Evolutionary conservation across 2,888 invertebrate species (phyloP), one percentile per base, ranked within the genome.

Genomic region (Stenolophus ochropezus): DNA sequence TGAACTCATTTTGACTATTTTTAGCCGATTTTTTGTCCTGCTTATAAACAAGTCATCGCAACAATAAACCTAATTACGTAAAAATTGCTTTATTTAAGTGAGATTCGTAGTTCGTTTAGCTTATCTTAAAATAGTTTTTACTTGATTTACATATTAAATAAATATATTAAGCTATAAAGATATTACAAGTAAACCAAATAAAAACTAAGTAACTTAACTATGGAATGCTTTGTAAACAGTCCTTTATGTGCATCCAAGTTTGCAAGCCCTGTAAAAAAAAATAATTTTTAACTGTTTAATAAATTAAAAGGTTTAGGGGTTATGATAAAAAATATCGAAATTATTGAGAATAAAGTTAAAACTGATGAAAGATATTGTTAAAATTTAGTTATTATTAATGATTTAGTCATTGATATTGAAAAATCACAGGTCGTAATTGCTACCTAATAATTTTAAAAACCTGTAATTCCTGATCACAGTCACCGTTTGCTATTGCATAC

Each of bases 221-320:
- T 85, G 93, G 93, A 91, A 94, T 94, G 87, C 92, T 93, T 87
- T 94, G 93, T 84, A 95, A 90, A 87, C 95, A 94, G 87, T 94
- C 93, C 85, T 93, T 92, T 85, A 95, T 94, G 89, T 95, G 94
- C 79, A 92, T 92, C 95, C 95, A 95, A 65, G 94, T 93, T 90
- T 94, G 94, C 58, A 95, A 89, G 83, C 94, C 94, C 94, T 95
- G 90, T 79, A 90, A 90, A 84, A 83, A 84, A 84, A 69, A 61
- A 61, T 58, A 6, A 53, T 56, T 56, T 51, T 56, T 14, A 61
- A 25, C 11, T 61, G n/a, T n/a, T n/a, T n/a, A n/a, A n/a, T n/a
- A n/a, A n/a, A n/a, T n/a, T n/a, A n/a, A n/a, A n/a, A n/a, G n/a
- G n/a, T n/a, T n/a, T n/a, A n/a, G n/a, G n/a, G n/a, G n/a, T n/a